A percentile compares a stretch with the other conserved stretches of the same genome.
These are phyloP conservation scores for Eurystomus glaucurus DNA, from an alignment of 2,797 vertebrate genomes.

Conservation along the genomic window DNA sequence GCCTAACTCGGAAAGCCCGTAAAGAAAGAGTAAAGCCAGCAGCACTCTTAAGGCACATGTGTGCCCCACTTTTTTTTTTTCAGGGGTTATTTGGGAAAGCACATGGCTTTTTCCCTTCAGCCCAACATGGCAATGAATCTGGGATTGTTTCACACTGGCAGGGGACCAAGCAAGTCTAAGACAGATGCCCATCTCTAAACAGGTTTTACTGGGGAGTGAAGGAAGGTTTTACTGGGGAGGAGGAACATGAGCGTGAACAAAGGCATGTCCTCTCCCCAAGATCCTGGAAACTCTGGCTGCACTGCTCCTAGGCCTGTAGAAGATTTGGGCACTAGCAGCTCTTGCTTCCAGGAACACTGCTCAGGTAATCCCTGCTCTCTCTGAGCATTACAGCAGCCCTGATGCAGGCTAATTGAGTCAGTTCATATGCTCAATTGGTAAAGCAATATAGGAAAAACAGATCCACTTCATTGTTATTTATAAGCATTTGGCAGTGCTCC, in stretches of 20 bases:
- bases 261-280: background rate
- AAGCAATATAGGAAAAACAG: background rate
- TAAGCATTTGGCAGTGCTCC: background rate
- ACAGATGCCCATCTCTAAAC: background rate
- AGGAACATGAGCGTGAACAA: background rate
- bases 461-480: conserved; percentile 30
- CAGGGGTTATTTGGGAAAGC: background rate
- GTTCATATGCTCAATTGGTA: background rate
- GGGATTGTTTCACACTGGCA: background rate
- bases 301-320: background rate
- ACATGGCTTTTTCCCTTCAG: background rate
- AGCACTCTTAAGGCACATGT: background rate
- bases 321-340: background rate
- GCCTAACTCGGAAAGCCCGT: background rate
- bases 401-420: background rate
- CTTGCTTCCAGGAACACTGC: background rate
- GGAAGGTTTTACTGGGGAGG: background rate
- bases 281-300: background rate
- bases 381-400: background rate
- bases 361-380: background rate
- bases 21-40: background rate
- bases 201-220: background rate
- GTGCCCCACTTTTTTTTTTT: background rate
- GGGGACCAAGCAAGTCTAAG: background rate
- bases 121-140: background rate